Evolutionary conservation across 2,888 invertebrate species (phyloP).

Genomic region (Amaurobius ferox): DNA sequence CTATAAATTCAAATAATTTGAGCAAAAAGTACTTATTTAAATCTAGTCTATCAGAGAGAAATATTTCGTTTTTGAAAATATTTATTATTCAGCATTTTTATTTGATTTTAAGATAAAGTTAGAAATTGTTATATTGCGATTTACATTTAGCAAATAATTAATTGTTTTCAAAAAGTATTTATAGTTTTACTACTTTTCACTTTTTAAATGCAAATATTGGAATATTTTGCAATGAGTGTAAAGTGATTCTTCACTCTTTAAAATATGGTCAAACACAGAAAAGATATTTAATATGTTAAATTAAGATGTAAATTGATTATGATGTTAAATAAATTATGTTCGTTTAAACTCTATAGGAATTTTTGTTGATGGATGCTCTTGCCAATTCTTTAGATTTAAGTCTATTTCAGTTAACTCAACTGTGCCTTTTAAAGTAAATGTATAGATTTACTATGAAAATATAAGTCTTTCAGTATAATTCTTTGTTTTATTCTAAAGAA

Average conservation of each 20-base stretch:
- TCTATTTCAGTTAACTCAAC: too few species aligned
- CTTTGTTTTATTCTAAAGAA: too few species aligned
- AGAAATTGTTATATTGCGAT: not conserved
- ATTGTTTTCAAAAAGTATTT: too few species aligned
- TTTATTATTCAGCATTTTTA: not conserved
- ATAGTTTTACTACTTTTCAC: not conserved
- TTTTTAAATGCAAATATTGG: not conserved
- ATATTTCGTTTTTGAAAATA: not conserved
- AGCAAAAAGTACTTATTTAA: too few species aligned
- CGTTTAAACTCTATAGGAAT: not conserved
- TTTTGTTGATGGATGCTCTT: not conserved
- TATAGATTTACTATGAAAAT: too few species aligned
- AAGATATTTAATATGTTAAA: not conserved
- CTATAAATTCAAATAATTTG: too few species aligned
- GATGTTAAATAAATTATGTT: constrained; percentile 12
- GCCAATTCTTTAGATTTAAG: too few species aligned
- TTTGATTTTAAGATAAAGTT: not conserved
- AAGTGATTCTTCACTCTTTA: not conserved
- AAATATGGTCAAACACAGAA: not conserved
- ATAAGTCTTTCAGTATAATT: too few species aligned
- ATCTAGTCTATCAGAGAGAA: not conserved
- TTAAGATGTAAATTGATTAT: constrained; percentile 13
- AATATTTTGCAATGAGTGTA: not conserved
- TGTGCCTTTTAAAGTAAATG: too few species aligned
- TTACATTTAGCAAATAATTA: too few species aligned